Evolutionary conservation across 2,797 vertebrate genomes (phyloP), one percentile per base, ranked within the genome.

Genomic region (Melanotaenia pygmaea): DNA sequence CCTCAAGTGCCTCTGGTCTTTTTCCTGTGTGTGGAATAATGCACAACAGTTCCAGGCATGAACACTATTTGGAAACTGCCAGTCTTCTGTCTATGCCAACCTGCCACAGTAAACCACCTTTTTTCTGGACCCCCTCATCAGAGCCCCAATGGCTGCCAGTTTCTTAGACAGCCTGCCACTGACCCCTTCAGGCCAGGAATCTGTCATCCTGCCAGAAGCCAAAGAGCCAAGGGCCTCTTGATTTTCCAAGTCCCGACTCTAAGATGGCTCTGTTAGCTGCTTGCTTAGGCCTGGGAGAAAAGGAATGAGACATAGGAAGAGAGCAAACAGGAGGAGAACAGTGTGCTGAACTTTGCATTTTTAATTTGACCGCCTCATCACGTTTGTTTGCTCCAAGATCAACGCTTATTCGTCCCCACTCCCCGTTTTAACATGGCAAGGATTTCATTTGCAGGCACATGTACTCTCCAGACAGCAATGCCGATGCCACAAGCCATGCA

Each of bases 171-270:
- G 88, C 84, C 88, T 87, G 86, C 77, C 80, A 84, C 89, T 94
- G 92, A 94, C 93, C 93, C 93, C 93, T 93, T 91, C 88, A 93
- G 92, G 89, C 90, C 84, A 72, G 77, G 86, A 89, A 89, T 89
- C 87, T 87, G 88, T 84, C 70, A 45, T 82, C 86, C 72, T 59
- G 86, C 88, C 88, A 89, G 68, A 76, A 92, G 84, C 76, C 86
- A 76, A 82, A 59, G 79, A 80, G 80, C 84, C 91, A 81, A 77
- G 67, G 79, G 87, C 78, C 82, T 8, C 71, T 76, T n/a, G 2
- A 43, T 22, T 26, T 0, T 20, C 4, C 24, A 51, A 59, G 38
- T 60, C 13, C 43, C 61, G 59, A 72, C 66, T 76, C 73, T 59
- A 72, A 88, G 84, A 88, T 75, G 62, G 75, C 67, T 76, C 62